These are phyloP conservation scores for Otolemur garnettii DNA, from an alignment of 2,113 vertebrate genomes.

Conservation along the genomic window DNA sequence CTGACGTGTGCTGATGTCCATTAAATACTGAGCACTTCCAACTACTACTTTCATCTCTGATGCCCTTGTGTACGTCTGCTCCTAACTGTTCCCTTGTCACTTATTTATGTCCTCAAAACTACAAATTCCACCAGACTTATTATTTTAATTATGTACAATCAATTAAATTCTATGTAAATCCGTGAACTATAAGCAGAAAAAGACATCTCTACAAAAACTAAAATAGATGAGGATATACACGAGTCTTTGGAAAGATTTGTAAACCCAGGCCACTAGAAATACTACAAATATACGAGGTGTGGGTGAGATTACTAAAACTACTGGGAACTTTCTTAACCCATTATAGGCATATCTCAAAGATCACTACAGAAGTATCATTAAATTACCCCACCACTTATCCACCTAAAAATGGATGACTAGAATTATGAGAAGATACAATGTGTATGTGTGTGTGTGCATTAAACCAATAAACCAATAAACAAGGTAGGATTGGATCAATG, in stretches of 20 bases:
- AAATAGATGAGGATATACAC: not conserved
- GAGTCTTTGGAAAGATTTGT: constrained; percentile 32
- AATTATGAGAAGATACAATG: not conserved
- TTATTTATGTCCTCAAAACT: not conserved
- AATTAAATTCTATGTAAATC: not conserved
- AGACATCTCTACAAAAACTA: constrained; percentile 29
- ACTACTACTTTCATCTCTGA: not conserved
- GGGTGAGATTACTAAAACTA: not conserved
- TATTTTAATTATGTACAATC: not conserved
- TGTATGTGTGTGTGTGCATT: not conserved
- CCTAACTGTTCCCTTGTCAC: not conserved
- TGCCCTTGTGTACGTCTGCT: not conserved
- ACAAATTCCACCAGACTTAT: not conserved
- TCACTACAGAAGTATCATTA: not conserved
- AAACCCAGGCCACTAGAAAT: not conserved
- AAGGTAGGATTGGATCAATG: not conserved
- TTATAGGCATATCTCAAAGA: not conserved
- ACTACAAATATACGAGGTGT: not conserved
- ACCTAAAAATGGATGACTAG: not conserved
- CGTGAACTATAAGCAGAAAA: not conserved
- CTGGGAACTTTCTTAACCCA: not conserved
- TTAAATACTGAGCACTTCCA: accelerated
- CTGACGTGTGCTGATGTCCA: accelerated
- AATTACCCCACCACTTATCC: not conserved
- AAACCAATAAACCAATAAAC: not conserved